Conservation (phyloP, 2,888 invertebrate genomes). For the Tinea trinotella region DNA sequence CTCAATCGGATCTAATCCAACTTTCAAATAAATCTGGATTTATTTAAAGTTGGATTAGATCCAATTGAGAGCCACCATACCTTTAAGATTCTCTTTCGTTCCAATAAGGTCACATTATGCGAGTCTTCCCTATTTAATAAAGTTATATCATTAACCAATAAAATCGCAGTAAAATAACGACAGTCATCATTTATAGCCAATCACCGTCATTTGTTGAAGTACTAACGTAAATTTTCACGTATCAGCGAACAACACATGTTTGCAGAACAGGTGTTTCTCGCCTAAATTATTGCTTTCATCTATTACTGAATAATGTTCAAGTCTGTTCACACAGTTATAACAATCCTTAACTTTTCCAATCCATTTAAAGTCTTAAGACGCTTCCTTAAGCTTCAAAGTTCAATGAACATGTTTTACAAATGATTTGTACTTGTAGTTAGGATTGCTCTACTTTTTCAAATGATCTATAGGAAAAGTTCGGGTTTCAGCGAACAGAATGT, state of each 20-base stretch:
- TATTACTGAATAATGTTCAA: background rate
- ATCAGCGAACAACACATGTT: conserved; percentile 5
- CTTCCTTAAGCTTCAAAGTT: background rate
- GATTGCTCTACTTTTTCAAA: background rate
- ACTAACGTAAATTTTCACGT: background rate
- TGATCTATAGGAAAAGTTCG: conserved; percentile 10
- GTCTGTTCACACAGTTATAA: background rate
- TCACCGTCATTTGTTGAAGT: background rate
- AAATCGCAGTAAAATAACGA: background rate
- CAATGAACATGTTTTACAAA: background rate
- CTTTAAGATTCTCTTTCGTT: too few species aligned
- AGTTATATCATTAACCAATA: background rate
- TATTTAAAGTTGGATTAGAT: too few species aligned
- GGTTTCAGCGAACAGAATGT: background rate
- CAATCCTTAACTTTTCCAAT: background rate
- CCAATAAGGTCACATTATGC: too few species aligned
- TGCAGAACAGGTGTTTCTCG: conserved; percentile 41
- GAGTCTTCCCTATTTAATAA: too few species aligned
- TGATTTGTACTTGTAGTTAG: background rate
- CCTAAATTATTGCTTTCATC: conserved; percentile 36
- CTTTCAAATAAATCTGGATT: too few species aligned
- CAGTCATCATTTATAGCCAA: background rate
- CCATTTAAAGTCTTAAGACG: background rate
- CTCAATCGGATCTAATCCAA: too few species aligned
- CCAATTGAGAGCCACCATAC: too few species aligned